phyloP scores from a whole-genome alignment of 2,113 vertebrate species.

The Xiphophorus hellerii region DNA sequence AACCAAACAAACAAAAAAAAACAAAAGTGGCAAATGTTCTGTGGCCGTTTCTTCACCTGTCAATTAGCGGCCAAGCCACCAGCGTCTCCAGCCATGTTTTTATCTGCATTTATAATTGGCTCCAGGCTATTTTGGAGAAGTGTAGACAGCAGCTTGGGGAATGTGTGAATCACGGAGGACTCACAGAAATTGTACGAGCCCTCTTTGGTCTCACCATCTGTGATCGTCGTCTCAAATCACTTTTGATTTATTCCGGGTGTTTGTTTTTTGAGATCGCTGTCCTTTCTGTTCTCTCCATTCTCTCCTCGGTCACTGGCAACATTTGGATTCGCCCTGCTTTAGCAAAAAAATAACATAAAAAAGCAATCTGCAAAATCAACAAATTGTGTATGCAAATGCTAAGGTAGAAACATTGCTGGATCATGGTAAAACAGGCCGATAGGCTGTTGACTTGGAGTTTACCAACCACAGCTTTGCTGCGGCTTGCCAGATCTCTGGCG shows the following conservation, averaged over 20 bases:
- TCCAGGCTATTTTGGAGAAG: conserved; percentile 50
- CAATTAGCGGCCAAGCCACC: conserved; percentile 33
- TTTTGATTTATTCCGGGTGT: conserved; percentile 64
- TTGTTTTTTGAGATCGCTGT: conserved; percentile 50
- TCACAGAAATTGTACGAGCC: conserved; percentile 37
- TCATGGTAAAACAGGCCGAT: conserved; percentile 1
- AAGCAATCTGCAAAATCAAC: conserved; percentile 54
- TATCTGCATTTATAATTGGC: conserved; percentile 74
- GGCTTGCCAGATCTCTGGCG: background rate
- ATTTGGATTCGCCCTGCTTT: conserved; percentile 65
- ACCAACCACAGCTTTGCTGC: background rate
- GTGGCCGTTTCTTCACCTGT: conserved; percentile 33
- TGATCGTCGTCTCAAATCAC: conserved; percentile 69
- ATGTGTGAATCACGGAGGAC: conserved; percentile 41
- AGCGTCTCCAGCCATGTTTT: conserved; percentile 74
- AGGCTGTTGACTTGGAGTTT: background rate
- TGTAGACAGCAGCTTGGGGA: conserved; percentile 54
- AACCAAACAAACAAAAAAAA: background rate
- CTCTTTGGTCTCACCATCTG: conserved; percentile 66
- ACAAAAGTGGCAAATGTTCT: background rate
- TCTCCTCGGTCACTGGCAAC: conserved; percentile 46
- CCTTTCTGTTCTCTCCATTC: conserved; percentile 6
- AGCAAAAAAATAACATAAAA: conserved; percentile 14
- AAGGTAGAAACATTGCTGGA: conserved; percentile 12
- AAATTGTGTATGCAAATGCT: conserved; percentile 36